Percentiles rank a stretch among this genome's conserved stretches.
phyloP scores from a whole-genome alignment of 2,888 invertebrate species.

The Nymphalis c-album region DNA sequence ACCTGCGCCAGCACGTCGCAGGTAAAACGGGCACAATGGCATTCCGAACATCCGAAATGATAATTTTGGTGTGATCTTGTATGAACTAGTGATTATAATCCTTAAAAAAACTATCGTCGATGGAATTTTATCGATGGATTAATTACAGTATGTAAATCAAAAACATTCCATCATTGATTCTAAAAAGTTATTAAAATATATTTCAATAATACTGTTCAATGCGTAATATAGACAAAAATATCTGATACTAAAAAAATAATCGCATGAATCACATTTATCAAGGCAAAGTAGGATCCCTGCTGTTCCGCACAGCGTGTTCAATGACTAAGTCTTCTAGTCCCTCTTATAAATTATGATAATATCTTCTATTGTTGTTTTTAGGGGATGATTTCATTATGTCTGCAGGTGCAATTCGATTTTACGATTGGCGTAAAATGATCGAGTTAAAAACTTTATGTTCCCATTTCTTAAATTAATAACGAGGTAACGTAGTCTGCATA shows the following conservation, averaged over 20 bases:
- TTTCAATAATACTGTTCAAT: too few species aligned
- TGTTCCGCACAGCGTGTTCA: constrained; percentile 18
- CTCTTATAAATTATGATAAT: constrained; percentile 57
- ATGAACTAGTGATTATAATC: constrained; percentile 17
- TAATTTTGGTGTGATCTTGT: constrained; percentile 54
- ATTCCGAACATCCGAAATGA: constrained; percentile 78
- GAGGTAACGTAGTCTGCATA: too few species aligned
- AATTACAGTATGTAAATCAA: not conserved
- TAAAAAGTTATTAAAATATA: not conserved
- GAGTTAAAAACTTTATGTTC: not conserved
- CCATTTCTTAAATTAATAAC: not conserved
- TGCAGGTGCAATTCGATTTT: constrained; percentile 35
- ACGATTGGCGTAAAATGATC: constrained; percentile 1
- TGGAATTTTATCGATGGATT: not conserved
- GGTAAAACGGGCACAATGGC: constrained; percentile 76
- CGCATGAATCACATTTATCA: constrained; percentile 23
- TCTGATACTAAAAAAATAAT: constrained; percentile 16
- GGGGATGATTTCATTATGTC: constrained; percentile 73
- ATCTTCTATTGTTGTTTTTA: constrained; percentile 66
- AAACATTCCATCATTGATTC: not conserved
- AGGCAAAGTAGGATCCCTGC: constrained; percentile 24
- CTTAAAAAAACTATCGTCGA: constrained; percentile 16
- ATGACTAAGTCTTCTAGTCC: constrained; percentile 19
- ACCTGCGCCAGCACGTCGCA: constrained; percentile 51
- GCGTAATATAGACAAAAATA: not conserved